Evolutionary conservation across 1,140 invertebrate genomes (phyloP).

Genomic region (Sitobion miscanthi): DNA sequence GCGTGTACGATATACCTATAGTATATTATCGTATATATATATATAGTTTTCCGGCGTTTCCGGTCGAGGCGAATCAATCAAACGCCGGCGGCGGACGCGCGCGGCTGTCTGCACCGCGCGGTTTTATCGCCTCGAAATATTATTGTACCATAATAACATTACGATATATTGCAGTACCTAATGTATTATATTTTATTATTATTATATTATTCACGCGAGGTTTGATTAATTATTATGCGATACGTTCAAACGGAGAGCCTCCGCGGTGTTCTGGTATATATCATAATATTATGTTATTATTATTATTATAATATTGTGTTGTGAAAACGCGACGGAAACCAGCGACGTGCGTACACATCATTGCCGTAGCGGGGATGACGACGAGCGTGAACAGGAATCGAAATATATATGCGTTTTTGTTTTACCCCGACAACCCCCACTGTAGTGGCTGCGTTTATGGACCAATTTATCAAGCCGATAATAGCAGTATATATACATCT

Average conservation of each 20-base stretch:
- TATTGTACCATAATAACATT: background rate
- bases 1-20: too few relatives aligned
- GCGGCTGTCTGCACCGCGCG: background rate
- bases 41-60: background rate
- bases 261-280: background rate
- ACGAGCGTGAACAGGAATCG: background rate
- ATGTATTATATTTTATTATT: background rate
- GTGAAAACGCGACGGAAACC: background rate
- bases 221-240: background rate
- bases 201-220: background rate
- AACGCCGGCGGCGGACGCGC: background rate
- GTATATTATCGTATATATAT: too few relatives aligned
- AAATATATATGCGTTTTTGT: constrained; percentile 6
- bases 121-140: background rate
- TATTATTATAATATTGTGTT: background rate
- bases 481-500: background rate
- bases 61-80: constrained; percentile 1
- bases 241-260: background rate
- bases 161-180: background rate
- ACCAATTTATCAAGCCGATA: constrained; percentile 35
- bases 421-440: background rate
- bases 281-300: too few relatives aligned
- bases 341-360: background rate
- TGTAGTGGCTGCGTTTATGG: background rate
- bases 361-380: background rate